A percentile compares a stretch with the other conserved stretches of the same genome.
These are phyloP conservation scores for Apodemia mormo DNA, from an alignment of 2,888 invertebrate species.

Conservation along the genomic window DNA sequence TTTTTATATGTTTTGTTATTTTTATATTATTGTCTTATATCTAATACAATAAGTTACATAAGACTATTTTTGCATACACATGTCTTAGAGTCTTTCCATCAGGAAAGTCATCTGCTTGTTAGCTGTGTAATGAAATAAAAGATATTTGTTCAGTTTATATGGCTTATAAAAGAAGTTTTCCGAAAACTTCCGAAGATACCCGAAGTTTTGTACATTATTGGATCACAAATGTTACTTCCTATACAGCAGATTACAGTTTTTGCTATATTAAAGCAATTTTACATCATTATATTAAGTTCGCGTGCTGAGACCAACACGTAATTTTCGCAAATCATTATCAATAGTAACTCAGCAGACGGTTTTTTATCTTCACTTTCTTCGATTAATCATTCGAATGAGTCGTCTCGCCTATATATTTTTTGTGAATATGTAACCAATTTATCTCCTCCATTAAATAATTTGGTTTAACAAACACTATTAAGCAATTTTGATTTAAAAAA, in stretches of 20 bases:
- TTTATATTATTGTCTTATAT: too few species aligned
- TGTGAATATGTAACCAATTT: constrained; percentile 7
- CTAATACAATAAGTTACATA: too few species aligned
- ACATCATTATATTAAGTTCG: constrained; percentile 14
- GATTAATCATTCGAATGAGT: constrained; percentile 46
- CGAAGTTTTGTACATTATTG: too few species aligned
- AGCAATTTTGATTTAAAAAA: constrained; percentile 15
- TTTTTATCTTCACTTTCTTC: constrained; percentile 49
- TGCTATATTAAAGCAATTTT: background rate
- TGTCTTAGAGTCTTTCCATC: too few species aligned
- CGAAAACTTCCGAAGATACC: too few species aligned
- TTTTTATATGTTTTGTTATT: too few species aligned
- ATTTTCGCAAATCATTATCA: constrained; percentile 21
- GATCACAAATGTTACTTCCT: too few species aligned
- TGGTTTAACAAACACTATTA: constrained; percentile 15
- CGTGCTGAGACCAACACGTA: background rate
- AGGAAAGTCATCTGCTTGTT: too few species aligned
- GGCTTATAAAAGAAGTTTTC: too few species aligned
- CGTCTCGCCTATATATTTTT: constrained; percentile 1
- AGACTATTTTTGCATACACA: too few species aligned
- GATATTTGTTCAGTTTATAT: too few species aligned
- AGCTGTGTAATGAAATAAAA: too few species aligned
- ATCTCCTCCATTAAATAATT: constrained; percentile 6
- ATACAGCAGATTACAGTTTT: background rate
- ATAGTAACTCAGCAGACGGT: constrained; percentile 15